phyloP scores from a whole-genome alignment of 1,140 invertebrate species.

The Dendroctonus valens region DNA sequence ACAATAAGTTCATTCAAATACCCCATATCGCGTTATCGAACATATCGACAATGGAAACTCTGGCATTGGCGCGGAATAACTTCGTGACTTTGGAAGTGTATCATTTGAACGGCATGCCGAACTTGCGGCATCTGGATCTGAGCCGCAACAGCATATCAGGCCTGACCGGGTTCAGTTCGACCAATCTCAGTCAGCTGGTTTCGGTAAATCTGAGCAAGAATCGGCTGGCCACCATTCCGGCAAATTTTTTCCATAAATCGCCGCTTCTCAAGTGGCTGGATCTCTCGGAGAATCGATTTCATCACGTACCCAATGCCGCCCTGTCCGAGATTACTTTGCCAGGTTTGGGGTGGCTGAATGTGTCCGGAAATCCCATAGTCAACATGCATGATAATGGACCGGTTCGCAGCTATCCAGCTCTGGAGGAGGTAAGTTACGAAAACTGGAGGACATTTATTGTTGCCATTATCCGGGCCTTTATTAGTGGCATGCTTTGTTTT shows the following conservation, averaged over 20 bases:
- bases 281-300: conserved; percentile 77
- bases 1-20: conserved; percentile 70
- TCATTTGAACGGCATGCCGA: conserved; percentile 69
- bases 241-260: conserved; percentile 76
- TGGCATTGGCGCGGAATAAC: conserved; percentile 71
- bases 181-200: conserved; percentile 69
- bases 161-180: conserved; percentile 72
- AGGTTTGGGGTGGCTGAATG: conserved; percentile 70
- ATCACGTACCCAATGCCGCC: conserved; percentile 76
- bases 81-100: conserved; percentile 72
- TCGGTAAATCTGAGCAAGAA: conserved; percentile 76
- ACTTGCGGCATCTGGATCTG: conserved; percentile 72
- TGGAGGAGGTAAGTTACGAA: conserved; percentile 76
- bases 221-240: conserved; percentile 69
- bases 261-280: conserved; percentile 71
- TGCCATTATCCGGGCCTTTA: not conserved
- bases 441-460: not conserved
- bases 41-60: conserved; percentile 68
- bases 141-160: conserved; percentile 73
- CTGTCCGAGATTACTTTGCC: conserved; percentile 73
- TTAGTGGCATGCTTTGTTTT: no score
- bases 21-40: conserved; percentile 75
- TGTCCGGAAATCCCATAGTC: conserved; percentile 78
- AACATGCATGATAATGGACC: conserved; percentile 67
- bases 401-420: conserved; percentile 63